Base-by-base conservation (phyloP, 2,888 invertebrate species). In the Heliconius cydno region DNA sequence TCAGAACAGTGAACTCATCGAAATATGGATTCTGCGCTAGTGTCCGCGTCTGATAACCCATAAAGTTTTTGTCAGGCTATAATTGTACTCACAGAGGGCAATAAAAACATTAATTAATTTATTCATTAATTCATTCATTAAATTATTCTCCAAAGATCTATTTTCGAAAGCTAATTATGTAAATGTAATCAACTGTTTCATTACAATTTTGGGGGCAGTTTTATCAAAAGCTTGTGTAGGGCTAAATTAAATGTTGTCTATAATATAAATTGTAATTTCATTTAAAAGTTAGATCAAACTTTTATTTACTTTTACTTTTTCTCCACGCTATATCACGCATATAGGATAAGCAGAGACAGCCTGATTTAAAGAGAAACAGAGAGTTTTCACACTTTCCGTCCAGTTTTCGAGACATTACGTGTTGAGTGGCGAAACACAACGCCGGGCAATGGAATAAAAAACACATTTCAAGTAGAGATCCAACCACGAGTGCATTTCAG, bases 171-270 rank as follows among this genome's bases (percentile, higher is more conserved):
- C 57, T 57, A 73, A 60, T 73, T 73, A 73, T 73, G 72, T n/a
- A 57, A 73, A 73, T 73, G 72, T 73, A 73, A 73, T 73, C 57
- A 73, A 73, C n/a, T 73, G 57, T 34, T 73, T 71, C 34, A 22
- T 73, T 73, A 73, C 57, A 57, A 57, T 60, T 52, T 30, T 22
- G 52, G 25, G 52, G 52, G 52, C n/a, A 73, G n/a, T n/a, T 57
- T 73, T 71, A 46, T 46, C 12, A 38, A 70, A 70, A 25, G 6
- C 38, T 34, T 70, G 38, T 46, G 19, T 19, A 46, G 10, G 19
- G 1, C 9, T 9, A 71, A 71, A 71, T 52, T 10, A 67, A 67
- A 22, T 34, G 3, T 3, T 67, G 19, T 67, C 3, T 34, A 22
- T 10, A 66, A 19, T 66, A 30, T 66, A 30, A 19, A 25, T 5